These are phyloP conservation scores for Lasioglossum lativentre DNA, from an alignment of 2,888 invertebrate species.

Conservation along the genomic window DNA sequence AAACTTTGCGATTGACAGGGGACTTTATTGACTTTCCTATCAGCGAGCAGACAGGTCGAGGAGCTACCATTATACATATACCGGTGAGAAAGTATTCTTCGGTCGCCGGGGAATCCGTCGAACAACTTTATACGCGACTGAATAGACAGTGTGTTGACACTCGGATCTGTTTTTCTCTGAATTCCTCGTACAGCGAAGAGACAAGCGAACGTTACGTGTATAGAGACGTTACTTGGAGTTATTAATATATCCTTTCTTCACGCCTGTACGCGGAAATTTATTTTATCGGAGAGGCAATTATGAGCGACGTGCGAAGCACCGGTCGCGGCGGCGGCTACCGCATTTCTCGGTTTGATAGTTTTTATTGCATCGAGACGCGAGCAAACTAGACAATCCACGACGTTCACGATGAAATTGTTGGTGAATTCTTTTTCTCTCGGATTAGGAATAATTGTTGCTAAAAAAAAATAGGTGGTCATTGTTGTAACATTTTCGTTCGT, in stretches of 20 bases:
- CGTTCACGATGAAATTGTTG: too few species aligned
- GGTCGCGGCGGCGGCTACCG: not conserved
- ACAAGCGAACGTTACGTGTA: not conserved
- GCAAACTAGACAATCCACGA: too few species aligned
- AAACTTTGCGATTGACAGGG: conserved; percentile 28
- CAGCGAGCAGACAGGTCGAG: not conserved
- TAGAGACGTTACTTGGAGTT: not conserved
- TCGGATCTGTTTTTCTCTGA: not conserved
- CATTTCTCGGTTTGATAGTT: not conserved
- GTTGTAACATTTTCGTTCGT: too few species aligned
- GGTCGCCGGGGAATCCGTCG: not conserved
- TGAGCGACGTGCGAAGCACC: too few species aligned
- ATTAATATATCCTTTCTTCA: conserved; percentile 8
- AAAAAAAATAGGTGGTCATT: too few species aligned
- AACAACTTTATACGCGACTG: not conserved
- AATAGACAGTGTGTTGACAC: conserved; percentile 17
- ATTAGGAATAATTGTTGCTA: too few species aligned
- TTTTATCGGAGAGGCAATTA: not conserved
- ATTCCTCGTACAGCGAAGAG: not conserved
- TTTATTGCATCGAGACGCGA: too few species aligned
- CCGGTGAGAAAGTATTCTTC: conserved; percentile 17
- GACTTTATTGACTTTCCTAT: conserved; percentile 42
- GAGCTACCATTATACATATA: conserved; percentile 1
- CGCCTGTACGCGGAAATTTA: not conserved
- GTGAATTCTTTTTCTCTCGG: too few species aligned